phyloP scores from a whole-genome alignment of 2,113 vertebrate species.

The Paracanthobrama guichenoti region DNA sequence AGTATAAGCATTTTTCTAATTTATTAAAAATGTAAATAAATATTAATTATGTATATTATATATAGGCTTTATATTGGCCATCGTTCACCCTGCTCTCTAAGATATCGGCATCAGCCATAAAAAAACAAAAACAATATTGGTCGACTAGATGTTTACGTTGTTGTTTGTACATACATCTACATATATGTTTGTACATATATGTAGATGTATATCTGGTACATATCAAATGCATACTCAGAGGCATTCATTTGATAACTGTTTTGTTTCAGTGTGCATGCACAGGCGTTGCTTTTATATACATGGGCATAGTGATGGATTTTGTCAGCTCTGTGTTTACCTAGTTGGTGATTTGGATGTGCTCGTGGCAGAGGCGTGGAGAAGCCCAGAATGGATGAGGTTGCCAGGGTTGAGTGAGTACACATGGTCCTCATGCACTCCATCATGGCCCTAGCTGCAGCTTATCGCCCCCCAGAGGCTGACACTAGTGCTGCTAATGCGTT shows the following conservation, averaged over 20 bases:
- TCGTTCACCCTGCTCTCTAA: too few species aligned
- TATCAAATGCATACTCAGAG: background rate
- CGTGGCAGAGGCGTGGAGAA: slow-evolving; percentile 8
- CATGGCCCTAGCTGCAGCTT: slow-evolving; percentile 10
- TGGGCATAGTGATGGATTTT: slow-evolving; percentile 33
- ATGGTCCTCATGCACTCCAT: slow-evolving; percentile 14
- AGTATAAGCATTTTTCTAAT: too few species aligned
- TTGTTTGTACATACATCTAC: too few species aligned
- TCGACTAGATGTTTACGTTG: background rate
- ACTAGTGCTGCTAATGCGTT: slow-evolving; percentile 93
- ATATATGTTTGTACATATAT: background rate
- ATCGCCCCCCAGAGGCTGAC: slow-evolving; percentile 64
- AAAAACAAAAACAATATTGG: too few species aligned
- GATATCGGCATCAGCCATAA: too few species aligned
- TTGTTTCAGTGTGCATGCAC: background rate
- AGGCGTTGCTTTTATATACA: slow-evolving; percentile 9
- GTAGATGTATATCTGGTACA: background rate
- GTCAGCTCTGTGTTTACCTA: slow-evolving; percentile 28
- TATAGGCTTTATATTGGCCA: too few species aligned
- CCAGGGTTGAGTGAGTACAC: slow-evolving; percentile 4
- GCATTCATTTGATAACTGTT: background rate
- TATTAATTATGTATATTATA: too few species aligned
- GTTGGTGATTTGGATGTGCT: slow-evolving; percentile 32
- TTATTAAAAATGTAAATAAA: too few species aligned
- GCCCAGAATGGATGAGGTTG: slow-evolving; percentile 40